Evolutionary conservation across 53 echinoderm and acorn worm species (phyloP).

Genomic region (Apostichopus leukothele): DNA sequence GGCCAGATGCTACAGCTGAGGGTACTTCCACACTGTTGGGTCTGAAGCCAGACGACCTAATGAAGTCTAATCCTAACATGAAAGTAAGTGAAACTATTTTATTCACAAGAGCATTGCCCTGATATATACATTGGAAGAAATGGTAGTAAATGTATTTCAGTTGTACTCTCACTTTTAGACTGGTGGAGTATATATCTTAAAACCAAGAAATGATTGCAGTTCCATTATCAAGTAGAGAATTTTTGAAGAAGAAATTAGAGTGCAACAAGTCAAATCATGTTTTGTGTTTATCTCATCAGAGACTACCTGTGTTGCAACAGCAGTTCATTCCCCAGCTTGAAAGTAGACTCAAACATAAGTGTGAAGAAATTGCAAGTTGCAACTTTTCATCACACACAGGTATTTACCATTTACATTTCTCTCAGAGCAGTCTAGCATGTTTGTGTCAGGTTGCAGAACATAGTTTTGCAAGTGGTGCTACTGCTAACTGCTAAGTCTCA

Average conservation of each 20-base stretch:
- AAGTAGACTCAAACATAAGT: conserved; percentile 73
- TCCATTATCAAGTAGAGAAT: too few species aligned
- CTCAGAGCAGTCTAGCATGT: not conserved
- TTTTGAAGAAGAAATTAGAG: too few species aligned
- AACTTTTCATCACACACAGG: conserved; percentile 55
- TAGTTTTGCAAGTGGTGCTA: not conserved
- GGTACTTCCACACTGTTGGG: conserved; percentile 67
- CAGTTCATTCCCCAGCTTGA: conserved; percentile 85
- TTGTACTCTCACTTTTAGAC: too few species aligned
- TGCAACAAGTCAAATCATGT: too few species aligned
- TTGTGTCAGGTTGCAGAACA: not conserved
- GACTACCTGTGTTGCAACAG: conserved; percentile 72
- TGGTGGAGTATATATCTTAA: too few species aligned
- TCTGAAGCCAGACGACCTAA: conserved; percentile 66
- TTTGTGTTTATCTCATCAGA: conserved; percentile 46
- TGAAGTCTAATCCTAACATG: conserved; percentile 62
- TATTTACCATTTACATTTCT: not conserved
- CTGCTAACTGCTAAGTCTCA: too few species aligned
- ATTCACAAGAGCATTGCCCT: too few species aligned
- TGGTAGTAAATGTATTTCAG: too few species aligned
- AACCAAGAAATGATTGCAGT: too few species aligned
- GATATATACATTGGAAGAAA: too few species aligned
- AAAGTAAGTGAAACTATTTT: conserved; percentile 48
- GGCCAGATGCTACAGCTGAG: conserved; percentile 33
- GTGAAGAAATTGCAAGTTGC: conserved; percentile 75